These are phyloP conservation scores for Seladonia tumulorum DNA, from an alignment of 2,888 invertebrate genomes.

Conservation along the genomic window DNA sequence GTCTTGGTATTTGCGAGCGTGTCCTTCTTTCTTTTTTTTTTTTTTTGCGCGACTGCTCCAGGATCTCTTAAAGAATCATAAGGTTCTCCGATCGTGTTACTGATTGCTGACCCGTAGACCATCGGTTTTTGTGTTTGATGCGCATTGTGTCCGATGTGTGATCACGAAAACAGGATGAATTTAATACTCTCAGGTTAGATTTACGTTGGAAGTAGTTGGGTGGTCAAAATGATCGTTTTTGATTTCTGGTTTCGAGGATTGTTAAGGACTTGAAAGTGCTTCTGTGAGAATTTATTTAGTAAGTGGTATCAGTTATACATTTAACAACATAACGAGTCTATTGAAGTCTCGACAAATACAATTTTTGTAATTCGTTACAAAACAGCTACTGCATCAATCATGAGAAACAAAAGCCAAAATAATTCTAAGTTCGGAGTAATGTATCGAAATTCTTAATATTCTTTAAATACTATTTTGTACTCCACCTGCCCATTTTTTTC, in stretches of 20 bases:
- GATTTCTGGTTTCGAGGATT: no score
- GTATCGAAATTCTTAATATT: not conserved
- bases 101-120: conserved; percentile 9
- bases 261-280: no score
- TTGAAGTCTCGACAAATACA: no score
- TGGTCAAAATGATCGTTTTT: not conserved
- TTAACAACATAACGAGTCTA: no score
- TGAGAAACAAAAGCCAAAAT: no score
- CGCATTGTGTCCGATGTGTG: no score
- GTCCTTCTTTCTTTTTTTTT: conserved; percentile 18
- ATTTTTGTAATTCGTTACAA: no score
- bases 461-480: not conserved
- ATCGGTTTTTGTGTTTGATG: no score
- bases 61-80: conserved; percentile 61
- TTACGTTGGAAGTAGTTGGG: not conserved
- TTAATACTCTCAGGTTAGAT: not conserved
- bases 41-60: conserved; percentile 31
- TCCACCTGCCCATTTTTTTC: not conserved
- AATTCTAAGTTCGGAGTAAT: not conserved
- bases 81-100: conserved; percentile 36
- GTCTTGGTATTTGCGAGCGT: conserved; percentile 55
- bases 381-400: no score
- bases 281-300: not conserved
- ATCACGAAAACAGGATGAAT: not conserved
- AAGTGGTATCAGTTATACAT: no score